Evolutionary conservation across 2,797 vertebrate genomes (phyloP).

Genomic region (Nyctibius grandis): DNA sequence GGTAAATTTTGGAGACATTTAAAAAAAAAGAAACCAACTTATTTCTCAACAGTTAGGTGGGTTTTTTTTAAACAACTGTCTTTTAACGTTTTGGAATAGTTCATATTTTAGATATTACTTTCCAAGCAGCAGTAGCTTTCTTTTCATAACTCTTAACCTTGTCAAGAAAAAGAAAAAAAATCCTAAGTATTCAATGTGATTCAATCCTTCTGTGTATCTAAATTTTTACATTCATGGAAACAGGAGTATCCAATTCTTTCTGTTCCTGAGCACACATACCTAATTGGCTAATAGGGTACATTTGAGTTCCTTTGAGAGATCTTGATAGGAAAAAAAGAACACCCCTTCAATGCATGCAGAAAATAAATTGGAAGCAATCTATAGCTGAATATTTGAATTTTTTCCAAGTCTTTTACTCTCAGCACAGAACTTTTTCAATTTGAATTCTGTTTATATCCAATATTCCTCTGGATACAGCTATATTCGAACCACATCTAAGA

Average conservation of each 20-base stretch:
- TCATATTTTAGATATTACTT: background rate
- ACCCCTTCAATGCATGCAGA: background rate
- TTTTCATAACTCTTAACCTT: background rate
- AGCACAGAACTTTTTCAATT: background rate
- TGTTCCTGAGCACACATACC: background rate
- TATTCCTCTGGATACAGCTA: background rate
- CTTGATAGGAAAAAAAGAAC: background rate
- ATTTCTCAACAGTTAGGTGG: background rate
- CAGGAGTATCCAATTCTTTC: background rate
- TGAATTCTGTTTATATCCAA: background rate
- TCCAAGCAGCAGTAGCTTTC: background rate
- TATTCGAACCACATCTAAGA: background rate
- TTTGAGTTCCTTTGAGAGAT: background rate
- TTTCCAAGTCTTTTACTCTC: conserved; percentile 12
- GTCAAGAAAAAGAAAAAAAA: background rate
- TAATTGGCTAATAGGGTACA: background rate
- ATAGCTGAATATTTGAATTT: conserved; percentile 19
- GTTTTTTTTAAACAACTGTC: background rate
- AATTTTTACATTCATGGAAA: background rate
- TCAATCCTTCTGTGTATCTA: background rate
- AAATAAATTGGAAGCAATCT: conserved; percentile 28
- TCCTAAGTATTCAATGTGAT: background rate
- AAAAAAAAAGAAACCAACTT: background rate
- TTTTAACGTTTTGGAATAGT: background rate
- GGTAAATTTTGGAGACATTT: background rate